Conservation (phyloP, 2,113 vertebrate genomes). For the Neomonachus schauinslandi region DNA sequence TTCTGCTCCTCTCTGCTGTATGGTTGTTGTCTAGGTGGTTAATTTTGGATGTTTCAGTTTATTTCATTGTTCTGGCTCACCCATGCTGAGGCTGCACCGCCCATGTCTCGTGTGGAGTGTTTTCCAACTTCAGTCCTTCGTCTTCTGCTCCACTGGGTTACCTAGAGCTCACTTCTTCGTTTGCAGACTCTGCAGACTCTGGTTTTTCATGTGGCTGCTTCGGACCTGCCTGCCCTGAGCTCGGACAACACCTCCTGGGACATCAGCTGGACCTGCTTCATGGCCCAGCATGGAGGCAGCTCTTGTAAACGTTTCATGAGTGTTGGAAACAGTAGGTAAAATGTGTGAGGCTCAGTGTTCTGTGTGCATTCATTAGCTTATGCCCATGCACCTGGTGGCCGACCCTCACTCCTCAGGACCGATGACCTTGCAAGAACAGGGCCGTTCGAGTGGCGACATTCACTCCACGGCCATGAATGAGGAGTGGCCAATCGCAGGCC, state of each 20-base stretch:
- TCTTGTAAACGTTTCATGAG: accelerated
- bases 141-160: background rate
- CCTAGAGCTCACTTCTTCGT: background rate
- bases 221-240: background rate
- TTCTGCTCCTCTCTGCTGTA: background rate
- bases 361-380: background rate
- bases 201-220: accelerated
- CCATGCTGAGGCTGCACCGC: background rate
- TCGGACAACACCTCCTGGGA: background rate
- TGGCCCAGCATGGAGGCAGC: background rate
- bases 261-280: accelerated
- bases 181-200: background rate
- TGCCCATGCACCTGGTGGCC: background rate
- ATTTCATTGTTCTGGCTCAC: background rate
- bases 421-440: accelerated
- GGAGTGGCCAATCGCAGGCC: accelerated
- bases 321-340: background rate
- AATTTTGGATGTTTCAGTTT: background rate
- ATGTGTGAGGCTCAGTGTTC: background rate
- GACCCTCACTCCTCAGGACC: background rate
- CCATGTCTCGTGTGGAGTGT: background rate
- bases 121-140: background rate
- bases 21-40: background rate
- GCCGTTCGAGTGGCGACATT: accelerated
- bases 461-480: background rate